Percentiles rank a stretch among this genome's conserved stretches.
phyloP scores from a whole-genome alignment of 2,113 vertebrate genomes.

The Gallinago jamesoni region DNA sequence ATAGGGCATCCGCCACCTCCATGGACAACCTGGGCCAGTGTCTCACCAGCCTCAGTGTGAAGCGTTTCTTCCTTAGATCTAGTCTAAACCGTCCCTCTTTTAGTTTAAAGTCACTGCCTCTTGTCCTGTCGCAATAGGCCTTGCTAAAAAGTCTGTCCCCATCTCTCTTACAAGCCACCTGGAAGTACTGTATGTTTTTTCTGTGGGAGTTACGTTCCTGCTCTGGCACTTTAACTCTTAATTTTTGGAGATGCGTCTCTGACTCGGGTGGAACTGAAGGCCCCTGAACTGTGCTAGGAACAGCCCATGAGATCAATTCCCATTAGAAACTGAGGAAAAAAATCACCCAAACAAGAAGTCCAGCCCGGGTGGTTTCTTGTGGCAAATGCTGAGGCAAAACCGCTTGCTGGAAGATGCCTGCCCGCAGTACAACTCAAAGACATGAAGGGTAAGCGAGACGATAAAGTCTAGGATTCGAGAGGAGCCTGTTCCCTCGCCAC shows the following conservation, averaged over 20 bases:
- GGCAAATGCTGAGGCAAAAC: not conserved
- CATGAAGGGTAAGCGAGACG: no score
- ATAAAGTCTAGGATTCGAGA: no score
- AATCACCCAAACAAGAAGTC: not conserved
- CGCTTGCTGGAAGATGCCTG: accelerated
- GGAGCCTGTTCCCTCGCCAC: not conserved
- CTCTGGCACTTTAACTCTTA: not conserved
- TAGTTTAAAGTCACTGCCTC: not conserved
- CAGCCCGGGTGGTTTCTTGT: not conserved
- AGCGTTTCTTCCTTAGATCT: not conserved
- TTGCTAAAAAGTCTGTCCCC: not conserved
- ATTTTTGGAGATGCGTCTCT: not conserved
- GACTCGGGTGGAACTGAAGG: not conserved
- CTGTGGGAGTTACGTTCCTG: no score
- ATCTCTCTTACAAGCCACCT: not conserved
- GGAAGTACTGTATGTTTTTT: not conserved
- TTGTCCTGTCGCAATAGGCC: not conserved
- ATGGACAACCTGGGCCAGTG: not conserved
- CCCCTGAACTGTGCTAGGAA: not conserved
- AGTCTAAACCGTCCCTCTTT: not conserved
- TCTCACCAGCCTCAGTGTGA: not conserved
- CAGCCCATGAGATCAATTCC: not conserved
- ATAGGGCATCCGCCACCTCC: not conserved
- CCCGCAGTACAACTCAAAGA: not conserved
- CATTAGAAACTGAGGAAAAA: not conserved